phyloP scores from a whole-genome alignment of 2,888 invertebrate genomes.

The Netelia virgata region DNA sequence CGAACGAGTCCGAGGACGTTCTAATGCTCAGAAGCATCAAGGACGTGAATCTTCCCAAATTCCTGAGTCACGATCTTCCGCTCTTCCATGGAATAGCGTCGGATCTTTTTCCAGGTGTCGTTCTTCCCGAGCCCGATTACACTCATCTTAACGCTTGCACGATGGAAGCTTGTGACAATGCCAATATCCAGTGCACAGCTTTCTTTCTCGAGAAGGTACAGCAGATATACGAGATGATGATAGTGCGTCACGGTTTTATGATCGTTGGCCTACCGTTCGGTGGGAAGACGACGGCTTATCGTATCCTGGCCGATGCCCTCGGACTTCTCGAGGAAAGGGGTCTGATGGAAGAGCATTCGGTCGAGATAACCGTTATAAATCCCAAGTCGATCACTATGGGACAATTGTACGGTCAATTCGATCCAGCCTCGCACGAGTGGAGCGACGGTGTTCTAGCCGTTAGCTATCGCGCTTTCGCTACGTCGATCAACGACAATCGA shows the following conservation, averaged over 20 bases:
- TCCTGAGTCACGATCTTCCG: slow-evolving; percentile 94
- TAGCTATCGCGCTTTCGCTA: slow-evolving; percentile 92
- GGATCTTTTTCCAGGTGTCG: slow-evolving; percentile 96
- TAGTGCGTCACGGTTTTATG: slow-evolving; percentile 97
- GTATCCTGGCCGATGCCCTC: slow-evolving; percentile 92
- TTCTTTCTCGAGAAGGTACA: slow-evolving; percentile 96
- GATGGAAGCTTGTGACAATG: slow-evolving; percentile 88
- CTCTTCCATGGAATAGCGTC: slow-evolving; percentile 96
- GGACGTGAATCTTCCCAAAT: slow-evolving; percentile 97
- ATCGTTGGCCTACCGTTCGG: slow-evolving; percentile 96
- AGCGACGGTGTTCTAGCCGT: slow-evolving; percentile 95
- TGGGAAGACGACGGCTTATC: slow-evolving; percentile 95
- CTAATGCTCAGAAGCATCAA: slow-evolving; percentile 95
- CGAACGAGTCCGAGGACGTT: slow-evolving; percentile 94
- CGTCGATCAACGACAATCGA: slow-evolving; percentile 88
- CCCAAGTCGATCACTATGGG: slow-evolving; percentile 99
- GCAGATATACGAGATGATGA: slow-evolving; percentile 97
- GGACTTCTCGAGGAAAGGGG: slow-evolving; percentile 91
- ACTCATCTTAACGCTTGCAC: slow-evolving; percentile 89
- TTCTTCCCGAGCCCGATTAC: slow-evolving; percentile 92
- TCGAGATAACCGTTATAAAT: slow-evolving; percentile 94
- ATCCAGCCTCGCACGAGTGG: slow-evolving; percentile 98
- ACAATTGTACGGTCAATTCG: slow-evolving; percentile 98
- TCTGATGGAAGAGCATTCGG: slow-evolving; percentile 91
- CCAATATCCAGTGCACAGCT: slow-evolving; percentile 93